Conservation (phyloP, 2,113 vertebrate species). For the Rhabdomys dilectus region DNA sequence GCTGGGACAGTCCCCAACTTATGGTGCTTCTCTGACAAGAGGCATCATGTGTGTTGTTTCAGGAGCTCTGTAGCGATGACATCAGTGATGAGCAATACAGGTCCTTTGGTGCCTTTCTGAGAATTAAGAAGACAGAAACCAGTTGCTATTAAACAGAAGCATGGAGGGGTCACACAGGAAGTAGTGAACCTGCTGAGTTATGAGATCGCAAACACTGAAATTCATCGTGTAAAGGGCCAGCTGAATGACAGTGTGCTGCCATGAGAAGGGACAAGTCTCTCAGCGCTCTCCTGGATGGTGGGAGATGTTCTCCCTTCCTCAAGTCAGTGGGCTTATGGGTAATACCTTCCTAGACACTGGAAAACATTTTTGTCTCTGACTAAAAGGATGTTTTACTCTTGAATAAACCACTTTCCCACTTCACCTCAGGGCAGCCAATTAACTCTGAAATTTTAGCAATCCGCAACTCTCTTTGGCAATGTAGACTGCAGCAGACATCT, state of each 20-base stretch:
- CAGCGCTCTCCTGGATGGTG: background rate
- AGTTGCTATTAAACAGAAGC: constrained; percentile 61
- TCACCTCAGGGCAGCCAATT: background rate
- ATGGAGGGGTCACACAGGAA: constrained; percentile 71
- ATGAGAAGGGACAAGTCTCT: constrained; percentile 17
- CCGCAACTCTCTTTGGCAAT: background rate
- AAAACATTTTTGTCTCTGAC: constrained; percentile 45
- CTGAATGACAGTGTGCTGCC: background rate
- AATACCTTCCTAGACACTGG: constrained; percentile 18
- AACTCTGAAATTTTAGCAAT: constrained; percentile 42
- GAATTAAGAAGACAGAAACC: constrained; percentile 18
- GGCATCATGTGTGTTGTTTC: background rate
- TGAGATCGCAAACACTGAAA: constrained; percentile 55
- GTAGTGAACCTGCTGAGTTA: constrained; percentile 41
- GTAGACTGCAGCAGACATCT: background rate
- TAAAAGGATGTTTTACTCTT: constrained; percentile 65
- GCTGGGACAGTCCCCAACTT: background rate
- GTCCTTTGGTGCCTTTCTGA: background rate
- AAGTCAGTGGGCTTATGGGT: constrained; percentile 47
- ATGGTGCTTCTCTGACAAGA: background rate
- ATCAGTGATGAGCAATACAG: background rate
- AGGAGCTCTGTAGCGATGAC: background rate
- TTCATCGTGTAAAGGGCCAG: constrained; percentile 68
- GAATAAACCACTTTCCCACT: background rate
- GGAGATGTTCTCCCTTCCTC: constrained; percentile 22